These are phyloP conservation scores for Gadopsis bispinosus DNA, from an alignment of 2,797 vertebrate species.

Conservation along the genomic window DNA sequence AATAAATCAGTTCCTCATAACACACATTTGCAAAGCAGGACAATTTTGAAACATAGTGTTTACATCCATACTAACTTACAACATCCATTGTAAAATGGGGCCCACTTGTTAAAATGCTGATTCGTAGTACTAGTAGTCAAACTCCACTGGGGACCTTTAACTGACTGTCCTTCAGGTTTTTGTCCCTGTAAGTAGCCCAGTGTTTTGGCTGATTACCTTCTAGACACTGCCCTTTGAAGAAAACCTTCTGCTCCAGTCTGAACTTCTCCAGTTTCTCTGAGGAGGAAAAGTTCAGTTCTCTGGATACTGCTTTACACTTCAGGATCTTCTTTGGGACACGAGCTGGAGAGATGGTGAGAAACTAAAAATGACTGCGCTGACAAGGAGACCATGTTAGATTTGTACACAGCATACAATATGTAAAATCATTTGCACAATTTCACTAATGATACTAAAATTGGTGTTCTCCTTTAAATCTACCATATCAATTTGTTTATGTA, in stretches of 20 bases:
- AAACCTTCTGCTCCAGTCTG: slow-evolving; percentile 98
- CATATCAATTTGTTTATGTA: background rate
- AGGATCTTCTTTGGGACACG: slow-evolving; percentile 99
- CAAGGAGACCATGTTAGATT: background rate
- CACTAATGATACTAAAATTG: background rate
- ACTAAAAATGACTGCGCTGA: background rate
- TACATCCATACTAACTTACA: background rate
- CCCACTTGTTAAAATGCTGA: background rate
- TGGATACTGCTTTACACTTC: slow-evolving; percentile 98
- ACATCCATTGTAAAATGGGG: background rate
- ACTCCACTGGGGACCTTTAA: background rate
- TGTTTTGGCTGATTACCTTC: slow-evolving; percentile 88
- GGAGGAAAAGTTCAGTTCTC: slow-evolving; percentile 98
- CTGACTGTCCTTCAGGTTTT: background rate
- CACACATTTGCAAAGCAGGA: background rate
- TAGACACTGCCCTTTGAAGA: slow-evolving; percentile 99
- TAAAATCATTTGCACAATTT: background rate
- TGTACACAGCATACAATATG: background rate
- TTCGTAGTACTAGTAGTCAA: background rate
- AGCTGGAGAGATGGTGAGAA: slow-evolving; percentile 79
- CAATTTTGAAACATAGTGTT: background rate
- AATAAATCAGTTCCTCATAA: background rate
- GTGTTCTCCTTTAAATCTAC: background rate
- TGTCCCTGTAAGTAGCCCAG: slow-evolving; percentile 4
- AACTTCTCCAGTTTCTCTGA: slow-evolving; percentile 99